Base-by-base conservation (phyloP, 2,888 invertebrate species). In the Empis livida region DNA sequence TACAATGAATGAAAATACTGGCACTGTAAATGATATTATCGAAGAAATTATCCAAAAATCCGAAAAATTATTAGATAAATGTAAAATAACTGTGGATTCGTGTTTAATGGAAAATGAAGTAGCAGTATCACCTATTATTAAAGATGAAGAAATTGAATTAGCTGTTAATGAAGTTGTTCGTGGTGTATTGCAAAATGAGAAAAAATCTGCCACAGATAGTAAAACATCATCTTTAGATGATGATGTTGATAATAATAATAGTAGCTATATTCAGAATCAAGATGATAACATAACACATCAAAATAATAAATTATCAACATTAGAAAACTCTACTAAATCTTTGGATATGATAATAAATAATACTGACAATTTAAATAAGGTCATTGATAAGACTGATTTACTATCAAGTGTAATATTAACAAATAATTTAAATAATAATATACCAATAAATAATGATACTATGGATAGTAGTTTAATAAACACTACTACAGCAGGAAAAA, bases 141-240 rank as follows among this genome's bases (percentile, higher is more conserved):
- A 73, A 54, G 74, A 75, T 50, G 73, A 74, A 55, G 75, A 74
- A 60, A 70, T 74, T 44, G 71, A 71, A 53, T 65, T 73, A 57
- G 73, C 73, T 10, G 69, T 73, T 41, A 71, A 70, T 51, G 73
- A 75, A 58, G 73, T 73, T 49, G 72, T 72, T n/a, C 70, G 70
- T 58, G 69, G 68, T 49, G 70, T 71, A 13, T 63, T 64, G n/a
- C 71, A 72, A 47, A 70, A 68, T 40, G 68, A 68, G 49, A 65
- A 65, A 57, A 67, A 51, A 62, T 50, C 58, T 58, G 50, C 50
- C 20, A 54, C 49, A 46, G 53, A 55, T 43, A 32, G 40, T 13
- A 5, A 20, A 47, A 50, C 49, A 46, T 47, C 49, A 48, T n/a
- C 48, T 1, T 15, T 46, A 31, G 20, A n/a, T 27, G 39, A 44